phyloP scores from a whole-genome alignment of 2,113 vertebrate genomes.

The Rallus limicola region DNA sequence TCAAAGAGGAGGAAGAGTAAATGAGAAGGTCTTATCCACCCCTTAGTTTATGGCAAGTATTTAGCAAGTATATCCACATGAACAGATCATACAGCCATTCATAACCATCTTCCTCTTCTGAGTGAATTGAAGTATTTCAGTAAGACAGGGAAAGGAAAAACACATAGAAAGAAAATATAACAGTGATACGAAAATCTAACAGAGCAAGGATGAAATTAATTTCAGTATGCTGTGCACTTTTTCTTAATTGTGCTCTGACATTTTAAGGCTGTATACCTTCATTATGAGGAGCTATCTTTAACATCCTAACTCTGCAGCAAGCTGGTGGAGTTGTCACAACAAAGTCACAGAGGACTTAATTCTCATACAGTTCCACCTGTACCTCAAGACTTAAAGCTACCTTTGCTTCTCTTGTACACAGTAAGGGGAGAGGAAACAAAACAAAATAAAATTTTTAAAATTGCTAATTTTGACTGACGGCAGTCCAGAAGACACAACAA shows the following conservation, averaged over 20 bases:
- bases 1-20: background rate
- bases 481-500: background rate
- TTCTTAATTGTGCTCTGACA: background rate
- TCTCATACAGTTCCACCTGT: background rate
- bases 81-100: background rate
- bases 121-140: background rate
- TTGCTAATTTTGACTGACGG: background rate
- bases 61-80: background rate
- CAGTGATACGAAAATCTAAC: background rate
- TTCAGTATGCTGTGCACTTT: background rate
- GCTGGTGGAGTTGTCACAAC: background rate
- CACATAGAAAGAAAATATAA: background rate
- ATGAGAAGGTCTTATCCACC: background rate
- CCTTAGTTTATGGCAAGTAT: background rate
- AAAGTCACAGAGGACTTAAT: background rate
- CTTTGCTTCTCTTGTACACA: background rate
- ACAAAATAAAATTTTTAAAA: background rate
- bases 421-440: background rate
- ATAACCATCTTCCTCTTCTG: background rate
- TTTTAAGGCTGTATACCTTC: background rate
- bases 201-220: background rate
- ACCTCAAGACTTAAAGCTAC: background rate
- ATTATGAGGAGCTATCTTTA: background rate
- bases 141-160: background rate
- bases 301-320: background rate